phyloP scores from a whole-genome alignment of 1,140 invertebrate species.

The Leptopilina clavipes region DNA sequence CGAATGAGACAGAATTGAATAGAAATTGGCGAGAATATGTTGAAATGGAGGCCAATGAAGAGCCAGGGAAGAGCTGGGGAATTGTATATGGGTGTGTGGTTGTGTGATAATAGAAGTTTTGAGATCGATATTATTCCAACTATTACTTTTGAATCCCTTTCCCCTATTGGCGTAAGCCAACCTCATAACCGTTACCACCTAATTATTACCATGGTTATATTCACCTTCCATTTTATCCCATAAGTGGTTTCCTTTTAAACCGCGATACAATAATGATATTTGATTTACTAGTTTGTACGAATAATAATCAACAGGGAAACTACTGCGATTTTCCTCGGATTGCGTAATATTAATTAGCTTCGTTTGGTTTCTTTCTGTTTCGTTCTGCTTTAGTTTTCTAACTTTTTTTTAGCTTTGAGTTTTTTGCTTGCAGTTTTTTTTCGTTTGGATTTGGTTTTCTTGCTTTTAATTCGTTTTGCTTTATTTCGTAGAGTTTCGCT shows the following conservation, averaged over 20 bases:
- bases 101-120: not conserved
- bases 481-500: too few relatives aligned
- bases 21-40: constrained; percentile 6
- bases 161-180: constrained; percentile 32
- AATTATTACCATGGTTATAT: constrained; percentile 56
- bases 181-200: constrained; percentile 59
- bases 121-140: constrained; percentile 45
- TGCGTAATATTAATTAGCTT: too few relatives aligned
- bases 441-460: too few relatives aligned
- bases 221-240: constrained; percentile 24
- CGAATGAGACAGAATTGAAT: constrained; percentile 4
- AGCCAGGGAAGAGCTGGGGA: not conserved
- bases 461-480: too few relatives aligned
- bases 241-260: constrained; percentile 4
- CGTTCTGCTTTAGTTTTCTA: too few relatives aligned
- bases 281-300: not conserved
- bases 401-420: too few relatives aligned
- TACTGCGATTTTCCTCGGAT: not conserved
- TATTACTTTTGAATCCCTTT: constrained; percentile 42
- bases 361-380: too few relatives aligned
- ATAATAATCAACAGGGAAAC: not conserved
- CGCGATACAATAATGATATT: not conserved
- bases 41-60: constrained; percentile 32
- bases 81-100: too few relatives aligned
- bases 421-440: too few relatives aligned